These are phyloP conservation scores for Dicyrtomina minuta DNA, from an alignment of 2,888 invertebrate genomes.

Conservation along the genomic window DNA sequence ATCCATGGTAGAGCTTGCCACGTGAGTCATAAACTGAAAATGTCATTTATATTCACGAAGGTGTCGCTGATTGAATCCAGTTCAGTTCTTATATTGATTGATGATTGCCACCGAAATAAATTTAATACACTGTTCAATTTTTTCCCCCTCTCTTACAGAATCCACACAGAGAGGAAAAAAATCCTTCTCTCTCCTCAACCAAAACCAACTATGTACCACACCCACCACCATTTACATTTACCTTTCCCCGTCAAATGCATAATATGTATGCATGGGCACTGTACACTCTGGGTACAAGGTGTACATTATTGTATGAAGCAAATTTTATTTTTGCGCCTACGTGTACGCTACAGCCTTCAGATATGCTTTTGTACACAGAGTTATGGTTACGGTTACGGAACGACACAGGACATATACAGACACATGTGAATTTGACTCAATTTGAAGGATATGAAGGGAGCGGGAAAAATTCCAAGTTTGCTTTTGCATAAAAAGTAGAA, in stretches of 20 bases:
- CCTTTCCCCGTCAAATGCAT: background rate
- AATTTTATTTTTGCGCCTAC: background rate
- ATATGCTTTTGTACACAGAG: too few species aligned
- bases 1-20: too few species aligned
- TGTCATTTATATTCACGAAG: constrained; percentile 29
- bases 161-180: too few species aligned
- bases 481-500: too few species aligned
- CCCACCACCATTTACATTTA: background rate
- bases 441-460: background rate
- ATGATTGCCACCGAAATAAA: constrained; percentile 25
- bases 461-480: too few species aligned
- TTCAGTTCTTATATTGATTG: constrained; percentile 17
- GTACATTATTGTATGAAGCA: too few species aligned
- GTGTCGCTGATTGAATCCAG: constrained; percentile 25
- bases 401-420: too few species aligned
- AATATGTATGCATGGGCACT: background rate
- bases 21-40: constrained; percentile 21
- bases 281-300: too few species aligned
- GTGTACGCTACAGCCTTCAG: too few species aligned
- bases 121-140: constrained; percentile 7
- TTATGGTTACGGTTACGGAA: too few species aligned
- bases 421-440: background rate
- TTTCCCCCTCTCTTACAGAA: background rate
- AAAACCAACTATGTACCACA: too few species aligned
- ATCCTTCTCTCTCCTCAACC: background rate